phyloP scores from a whole-genome alignment of 92 coral and sea anemone species.

The Metridium senile region DNA sequence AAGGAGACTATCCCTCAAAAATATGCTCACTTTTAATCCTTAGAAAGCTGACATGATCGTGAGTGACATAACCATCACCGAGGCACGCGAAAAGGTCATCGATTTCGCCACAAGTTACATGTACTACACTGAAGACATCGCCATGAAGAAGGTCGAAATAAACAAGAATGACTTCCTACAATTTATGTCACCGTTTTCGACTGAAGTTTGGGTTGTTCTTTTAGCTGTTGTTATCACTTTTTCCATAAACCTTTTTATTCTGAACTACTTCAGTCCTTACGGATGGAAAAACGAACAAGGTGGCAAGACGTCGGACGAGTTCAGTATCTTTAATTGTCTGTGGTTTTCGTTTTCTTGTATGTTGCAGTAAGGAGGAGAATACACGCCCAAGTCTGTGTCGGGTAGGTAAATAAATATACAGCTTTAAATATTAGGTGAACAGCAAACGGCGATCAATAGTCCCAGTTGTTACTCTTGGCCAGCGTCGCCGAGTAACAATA shows the following conservation, averaged over 20 bases:
- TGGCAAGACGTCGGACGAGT: conserved; percentile 43
- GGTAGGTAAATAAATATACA: too few species aligned
- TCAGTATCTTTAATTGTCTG: conserved; percentile 46
- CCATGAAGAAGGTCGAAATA: conserved; percentile 34
- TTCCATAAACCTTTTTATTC: conserved; percentile 27
- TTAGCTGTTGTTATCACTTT: conserved; percentile 29
- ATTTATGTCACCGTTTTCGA: conserved; percentile 64
- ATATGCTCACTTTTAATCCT: too few species aligned
- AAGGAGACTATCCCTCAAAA: too few species aligned
- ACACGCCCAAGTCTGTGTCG: conserved; percentile 55
- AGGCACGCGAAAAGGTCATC: conserved; percentile 47
- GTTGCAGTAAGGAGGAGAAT: conserved; percentile 77
- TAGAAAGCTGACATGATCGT: conserved; percentile 70
- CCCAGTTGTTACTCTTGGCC: too few species aligned
- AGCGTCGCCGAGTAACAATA: too few species aligned
- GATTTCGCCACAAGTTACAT: conserved; percentile 62
- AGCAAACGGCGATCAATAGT: too few species aligned
- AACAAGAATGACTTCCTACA: conserved; percentile 36
- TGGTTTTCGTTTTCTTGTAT: conserved; percentile 68
- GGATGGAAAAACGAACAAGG: conserved; percentile 56
- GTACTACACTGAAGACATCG: conserved; percentile 54
- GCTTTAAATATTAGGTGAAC: too few species aligned
- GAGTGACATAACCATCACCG: conserved; percentile 51
- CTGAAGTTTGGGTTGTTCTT: conserved; percentile 57
- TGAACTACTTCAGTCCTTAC: conserved; percentile 73